These are phyloP conservation scores for Schizaphis graminum DNA, from an alignment of 2,888 invertebrate species.

Conservation along the genomic window DNA sequence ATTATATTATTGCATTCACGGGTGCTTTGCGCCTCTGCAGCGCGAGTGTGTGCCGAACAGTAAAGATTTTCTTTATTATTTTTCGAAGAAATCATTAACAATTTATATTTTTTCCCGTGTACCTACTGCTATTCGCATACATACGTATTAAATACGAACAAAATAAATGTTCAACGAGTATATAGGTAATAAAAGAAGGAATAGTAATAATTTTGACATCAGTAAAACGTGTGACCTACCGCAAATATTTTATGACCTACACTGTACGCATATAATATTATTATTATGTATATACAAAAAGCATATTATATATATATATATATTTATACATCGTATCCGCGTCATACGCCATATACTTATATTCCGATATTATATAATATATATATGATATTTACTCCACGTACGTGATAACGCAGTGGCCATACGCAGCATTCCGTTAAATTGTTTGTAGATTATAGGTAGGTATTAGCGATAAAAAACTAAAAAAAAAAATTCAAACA, in stretches of 20 bases:
- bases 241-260: conserved; percentile 26
- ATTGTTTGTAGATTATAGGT: not conserved
- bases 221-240: conserved; percentile 42
- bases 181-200: conserved; percentile 19
- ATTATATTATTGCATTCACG: not conserved
- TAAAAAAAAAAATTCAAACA: not conserved
- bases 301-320: not conserved
- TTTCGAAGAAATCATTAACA: not conserved
- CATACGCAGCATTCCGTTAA: not conserved
- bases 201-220: conserved; percentile 29
- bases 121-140: not conserved
- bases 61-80: not conserved
- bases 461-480: not conserved
- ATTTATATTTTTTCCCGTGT: not conserved
- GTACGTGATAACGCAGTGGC: not conserved
- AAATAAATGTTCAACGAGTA: not conserved
- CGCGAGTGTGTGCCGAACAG: not conserved
- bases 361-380: not conserved
- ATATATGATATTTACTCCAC: not conserved
- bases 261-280: not conserved
- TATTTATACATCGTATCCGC: not conserved
- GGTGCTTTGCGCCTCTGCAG: not conserved
- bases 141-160: conserved; percentile 7
- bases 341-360: not conserved
- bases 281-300: not conserved